A percentile compares a stretch with the other conserved stretches of the same genome.
phyloP scores from a whole-genome alignment of 1,140 invertebrate genomes.

The Brachionus asplanchnoidis region DNA sequence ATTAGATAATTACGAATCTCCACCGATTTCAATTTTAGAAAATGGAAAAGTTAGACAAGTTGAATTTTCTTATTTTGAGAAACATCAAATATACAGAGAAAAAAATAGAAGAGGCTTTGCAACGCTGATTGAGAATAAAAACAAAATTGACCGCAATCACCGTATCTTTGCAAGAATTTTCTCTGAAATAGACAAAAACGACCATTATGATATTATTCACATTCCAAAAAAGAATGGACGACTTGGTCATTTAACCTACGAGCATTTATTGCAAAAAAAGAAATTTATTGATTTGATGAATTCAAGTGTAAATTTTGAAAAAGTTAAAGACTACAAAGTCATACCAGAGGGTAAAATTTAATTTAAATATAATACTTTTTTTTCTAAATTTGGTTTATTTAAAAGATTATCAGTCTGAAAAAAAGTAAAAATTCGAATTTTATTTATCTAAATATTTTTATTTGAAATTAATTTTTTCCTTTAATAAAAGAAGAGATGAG shows the following conservation, averaged over 20 bases:
- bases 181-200: background rate
- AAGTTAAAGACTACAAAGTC: background rate
- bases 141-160: background rate
- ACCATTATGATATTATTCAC: background rate
- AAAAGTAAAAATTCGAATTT: background rate
- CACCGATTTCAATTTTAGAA: background rate
- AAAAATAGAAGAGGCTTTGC: background rate
- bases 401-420: background rate
- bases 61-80: background rate
- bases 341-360: background rate
- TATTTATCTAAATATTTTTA: too few species aligned
- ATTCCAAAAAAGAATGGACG: background rate
- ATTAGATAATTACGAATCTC: background rate
- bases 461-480: too few species aligned
- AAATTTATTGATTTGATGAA: background rate
- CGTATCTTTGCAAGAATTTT: background rate
- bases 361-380: background rate
- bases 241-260: background rate
- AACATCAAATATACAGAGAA: background rate
- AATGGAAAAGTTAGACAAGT: background rate
- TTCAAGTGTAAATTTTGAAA: background rate
- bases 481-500: too few species aligned
- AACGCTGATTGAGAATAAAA: background rate
- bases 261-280: background rate
- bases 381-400: background rate